Percentiles rank a stretch among this genome's conserved stretches.
phyloP scores from a whole-genome alignment of 2,888 invertebrate species.

The Drymonia ruficornis region DNA sequence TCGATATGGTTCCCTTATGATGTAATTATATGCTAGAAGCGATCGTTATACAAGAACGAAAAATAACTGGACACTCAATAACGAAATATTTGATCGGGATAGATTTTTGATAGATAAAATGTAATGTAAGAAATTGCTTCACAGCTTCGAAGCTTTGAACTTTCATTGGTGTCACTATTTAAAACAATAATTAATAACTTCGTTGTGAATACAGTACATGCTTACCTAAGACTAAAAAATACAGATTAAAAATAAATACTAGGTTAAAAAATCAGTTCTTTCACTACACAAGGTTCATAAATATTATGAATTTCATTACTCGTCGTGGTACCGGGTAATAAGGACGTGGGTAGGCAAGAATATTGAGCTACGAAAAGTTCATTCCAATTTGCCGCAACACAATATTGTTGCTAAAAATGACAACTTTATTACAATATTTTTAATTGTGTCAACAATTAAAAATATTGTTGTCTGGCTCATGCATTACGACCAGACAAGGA shows the following conservation, averaged over 20 bases:
- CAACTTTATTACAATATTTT: too few species aligned
- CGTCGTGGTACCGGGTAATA: background rate
- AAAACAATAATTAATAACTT: conserved; percentile 11
- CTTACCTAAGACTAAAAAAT: conserved; percentile 2
- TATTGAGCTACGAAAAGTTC: too few species aligned
- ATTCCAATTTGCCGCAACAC: too few species aligned
- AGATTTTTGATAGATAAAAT: background rate
- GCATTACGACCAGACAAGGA: too few species aligned
- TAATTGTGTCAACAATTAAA: too few species aligned
- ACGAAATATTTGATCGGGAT: background rate
- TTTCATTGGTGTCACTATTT: background rate
- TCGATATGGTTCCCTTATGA: conserved; percentile 78
- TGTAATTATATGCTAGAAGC: conserved; percentile 56
- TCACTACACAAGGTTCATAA: conserved; percentile 25
- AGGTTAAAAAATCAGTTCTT: conserved; percentile 28
- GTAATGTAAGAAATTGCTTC: background rate
- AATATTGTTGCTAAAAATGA: too few species aligned
- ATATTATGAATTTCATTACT: conserved; percentile 4
- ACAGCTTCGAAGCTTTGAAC: background rate
- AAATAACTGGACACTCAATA: conserved; percentile 21
- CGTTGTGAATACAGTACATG: conserved; percentile 25
- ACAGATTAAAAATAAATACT: conserved; percentile 14
- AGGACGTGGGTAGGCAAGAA: background rate
- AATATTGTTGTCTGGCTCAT: too few species aligned
- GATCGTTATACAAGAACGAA: conserved; percentile 53